phyloP scores from a whole-genome alignment of 2,113 vertebrate genomes.

The Chitala chitala region DNA sequence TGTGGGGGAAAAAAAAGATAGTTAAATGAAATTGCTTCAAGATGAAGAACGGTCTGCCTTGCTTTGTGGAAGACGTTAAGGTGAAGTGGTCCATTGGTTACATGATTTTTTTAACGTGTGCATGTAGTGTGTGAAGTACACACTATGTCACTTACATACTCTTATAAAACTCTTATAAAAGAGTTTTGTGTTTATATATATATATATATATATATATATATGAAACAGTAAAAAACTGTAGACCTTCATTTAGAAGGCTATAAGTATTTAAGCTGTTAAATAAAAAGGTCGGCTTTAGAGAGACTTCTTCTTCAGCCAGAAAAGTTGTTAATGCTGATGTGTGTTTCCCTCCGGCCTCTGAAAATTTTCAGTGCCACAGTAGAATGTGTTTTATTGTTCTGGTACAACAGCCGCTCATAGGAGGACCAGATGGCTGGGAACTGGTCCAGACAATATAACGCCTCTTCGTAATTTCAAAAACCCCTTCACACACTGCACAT shows the following conservation, averaged over 20 bases:
- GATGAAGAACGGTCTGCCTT: background rate
- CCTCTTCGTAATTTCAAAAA: background rate
- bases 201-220: too few species aligned
- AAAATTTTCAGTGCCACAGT: background rate
- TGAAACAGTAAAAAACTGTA: too few species aligned
- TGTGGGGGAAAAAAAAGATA: slow-evolving; percentile 5
- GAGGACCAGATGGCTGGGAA: slow-evolving; percentile 18
- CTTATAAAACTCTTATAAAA: background rate
- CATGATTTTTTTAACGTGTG: slow-evolving; percentile 18
- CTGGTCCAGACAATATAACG: background rate
- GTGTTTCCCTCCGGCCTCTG: slow-evolving; percentile 1
- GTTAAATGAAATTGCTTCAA: slow-evolving; percentile 14
- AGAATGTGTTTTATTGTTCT: slow-evolving; percentile 18
- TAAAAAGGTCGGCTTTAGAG: slow-evolving; percentile 2
- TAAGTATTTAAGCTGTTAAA: background rate
- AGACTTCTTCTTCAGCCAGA: background rate
- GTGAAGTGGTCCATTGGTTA: background rate
- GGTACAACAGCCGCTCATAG: background rate
- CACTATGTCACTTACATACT: background rate
- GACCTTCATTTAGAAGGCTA: too few species aligned
- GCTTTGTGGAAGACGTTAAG: background rate
- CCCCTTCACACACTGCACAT: background rate
- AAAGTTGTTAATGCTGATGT: background rate
- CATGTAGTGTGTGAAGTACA: background rate
- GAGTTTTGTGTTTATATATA: slow-evolving; percentile 4